Base-by-base conservation (phyloP, 2,888 invertebrate species). In the Conchocele bisecta region DNA sequence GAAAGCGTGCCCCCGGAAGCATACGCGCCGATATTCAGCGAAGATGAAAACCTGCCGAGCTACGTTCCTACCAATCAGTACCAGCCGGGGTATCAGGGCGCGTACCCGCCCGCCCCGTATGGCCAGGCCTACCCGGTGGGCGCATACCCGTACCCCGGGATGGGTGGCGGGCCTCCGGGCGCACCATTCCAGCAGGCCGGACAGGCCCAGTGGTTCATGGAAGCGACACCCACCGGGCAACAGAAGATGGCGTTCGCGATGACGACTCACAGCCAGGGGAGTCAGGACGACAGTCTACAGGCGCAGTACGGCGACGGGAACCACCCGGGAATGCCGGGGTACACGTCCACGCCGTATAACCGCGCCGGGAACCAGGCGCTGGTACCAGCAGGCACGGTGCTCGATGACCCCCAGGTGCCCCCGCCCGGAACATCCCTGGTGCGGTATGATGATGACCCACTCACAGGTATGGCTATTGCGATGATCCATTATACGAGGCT, bases 1-100 rank as follows among this genome's bases (percentile, higher is more conserved):
- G 67, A 67, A 28, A 51, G 33, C 31, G 68, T 75, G 11, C 86
- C 85, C 6, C 87, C 87, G 22, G 87, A 87, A 60, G 80, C 84
- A 2, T 80, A 81, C 71, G 86, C 84, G 15, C 87, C 87, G 3
- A 81, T 87, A 22, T 87, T 87, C 71, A 79, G 80, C 15, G 77
- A 72, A 20, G 85, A 86, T 22, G 69, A 73, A 46, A 64, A 63
- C 17, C 69, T 71, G 56, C 67, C 63, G 33, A 72, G 60, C 28
- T 74, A 63, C 54, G 73, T 70, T 9, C 60, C 75, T 13, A 33
- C 66, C 31, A 57, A 76, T 31, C 75, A 65, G 63, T 75, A 78
- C 35, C 77, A 78, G 35, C 70, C 77, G 35, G 79, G 71, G 20
- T 73, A 67, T 41, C 79, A 82, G 54, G 61, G 65, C 1, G 56